Evolutionary conservation across 2,888 invertebrate genomes (phyloP).

Genomic region (Mamestra brassicae): DNA sequence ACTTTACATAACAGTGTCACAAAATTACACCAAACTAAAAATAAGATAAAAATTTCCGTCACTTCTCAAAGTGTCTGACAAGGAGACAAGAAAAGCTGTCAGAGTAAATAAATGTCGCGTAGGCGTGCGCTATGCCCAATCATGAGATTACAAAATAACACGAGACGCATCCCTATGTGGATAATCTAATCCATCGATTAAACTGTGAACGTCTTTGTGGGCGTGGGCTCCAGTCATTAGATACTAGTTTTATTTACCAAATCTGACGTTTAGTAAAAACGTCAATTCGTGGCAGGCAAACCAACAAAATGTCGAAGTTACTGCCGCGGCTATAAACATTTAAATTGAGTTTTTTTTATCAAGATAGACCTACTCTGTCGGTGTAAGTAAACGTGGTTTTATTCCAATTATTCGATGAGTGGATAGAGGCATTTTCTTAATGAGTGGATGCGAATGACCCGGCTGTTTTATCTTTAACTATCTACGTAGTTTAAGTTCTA

Average conservation of each 20-base stretch:
- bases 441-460: constrained; percentile 59
- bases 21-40: constrained; percentile 40
- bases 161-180: constrained; percentile 64
- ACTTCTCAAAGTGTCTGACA: constrained; percentile 50
- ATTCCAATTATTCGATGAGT: constrained; percentile 71
- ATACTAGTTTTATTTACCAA: constrained; percentile 76
- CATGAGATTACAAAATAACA: constrained; percentile 69
- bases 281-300: constrained; percentile 66
- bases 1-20: constrained; percentile 48
- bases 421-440: constrained; percentile 65
- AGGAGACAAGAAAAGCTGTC: constrained; percentile 47
- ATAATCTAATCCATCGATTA: constrained; percentile 72
- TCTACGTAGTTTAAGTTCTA: constrained; percentile 42
- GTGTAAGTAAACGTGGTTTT: constrained; percentile 63
- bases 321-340: constrained; percentile 69
- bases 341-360: constrained; percentile 73
- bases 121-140: constrained; percentile 68
- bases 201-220: constrained; percentile 70
- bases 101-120: constrained; percentile 67
- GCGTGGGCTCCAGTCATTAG: constrained; percentile 70
- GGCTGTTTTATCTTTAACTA: constrained; percentile 47
- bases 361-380: constrained; percentile 67
- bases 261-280: constrained; percentile 74
- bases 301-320: constrained; percentile 70
- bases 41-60: constrained; percentile 43